Evolutionary conservation across 2,797 vertebrate genomes (phyloP).

Genomic region (Morus bassanus): DNA sequence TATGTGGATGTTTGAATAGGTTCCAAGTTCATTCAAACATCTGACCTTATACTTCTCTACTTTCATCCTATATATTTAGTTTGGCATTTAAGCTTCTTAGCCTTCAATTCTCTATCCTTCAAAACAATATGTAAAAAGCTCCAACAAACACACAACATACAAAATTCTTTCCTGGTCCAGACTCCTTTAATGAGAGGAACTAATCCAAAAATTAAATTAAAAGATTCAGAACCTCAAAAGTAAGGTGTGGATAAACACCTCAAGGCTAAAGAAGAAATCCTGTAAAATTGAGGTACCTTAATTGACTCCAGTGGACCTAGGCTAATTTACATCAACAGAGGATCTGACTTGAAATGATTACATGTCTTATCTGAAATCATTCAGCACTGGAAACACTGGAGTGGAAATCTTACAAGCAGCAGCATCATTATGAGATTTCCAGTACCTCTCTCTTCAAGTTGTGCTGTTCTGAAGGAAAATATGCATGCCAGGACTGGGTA

Average conservation of each 20-base stretch:
- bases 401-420: neutral
- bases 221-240: neutral
- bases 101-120: neutral
- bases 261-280: neutral
- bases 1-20: neutral
- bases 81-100: neutral
- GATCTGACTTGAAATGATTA: constrained; percentile 8
- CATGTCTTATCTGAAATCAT: neutral
- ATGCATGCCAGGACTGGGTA: neutral
- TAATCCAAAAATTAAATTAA: neutral
- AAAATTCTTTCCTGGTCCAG: neutral
- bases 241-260: neutral
- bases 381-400: neutral
- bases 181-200: neutral
- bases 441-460: neutral
- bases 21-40: neutral
- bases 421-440: neutral
- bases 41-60: neutral
- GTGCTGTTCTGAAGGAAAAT: neutral
- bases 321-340: neutral
- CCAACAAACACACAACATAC: neutral
- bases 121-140: neutral
- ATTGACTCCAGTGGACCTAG: neutral
- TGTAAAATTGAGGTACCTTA: neutral
- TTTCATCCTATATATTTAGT: neutral